These are phyloP conservation scores for Ondatra zibethicus DNA, from an alignment of 2,113 vertebrate species.

Conservation along the genomic window DNA sequence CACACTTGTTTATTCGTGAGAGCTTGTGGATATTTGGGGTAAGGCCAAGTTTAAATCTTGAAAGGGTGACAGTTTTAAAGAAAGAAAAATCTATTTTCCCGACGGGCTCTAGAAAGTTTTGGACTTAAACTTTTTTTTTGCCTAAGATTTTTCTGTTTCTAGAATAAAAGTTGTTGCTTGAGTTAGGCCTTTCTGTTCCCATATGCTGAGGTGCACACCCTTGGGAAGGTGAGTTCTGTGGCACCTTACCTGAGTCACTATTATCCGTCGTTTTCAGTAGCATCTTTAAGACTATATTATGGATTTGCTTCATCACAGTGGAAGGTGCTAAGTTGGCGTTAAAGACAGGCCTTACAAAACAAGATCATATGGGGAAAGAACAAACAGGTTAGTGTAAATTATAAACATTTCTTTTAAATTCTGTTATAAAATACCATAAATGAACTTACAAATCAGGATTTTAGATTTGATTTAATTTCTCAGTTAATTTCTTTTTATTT, in stretches of 20 bases:
- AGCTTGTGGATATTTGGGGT: conserved; percentile 32
- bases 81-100: conserved; percentile 27
- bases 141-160: conserved; percentile 37
- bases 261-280: background rate
- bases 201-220: background rate
- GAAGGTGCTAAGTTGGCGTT: conserved; percentile 37
- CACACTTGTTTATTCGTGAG: background rate
- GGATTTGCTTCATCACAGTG: background rate
- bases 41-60: conserved; percentile 53
- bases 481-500: conserved; percentile 46
- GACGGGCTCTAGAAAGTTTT: conserved; percentile 2
- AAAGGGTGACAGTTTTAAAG: conserved; percentile 48
- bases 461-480: conserved; percentile 55
- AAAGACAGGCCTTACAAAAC: conserved; percentile 30
- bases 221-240: background rate
- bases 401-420: conserved; percentile 59
- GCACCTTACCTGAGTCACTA: background rate
- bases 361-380: background rate
- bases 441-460: conserved; percentile 59
- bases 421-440: conserved; percentile 53
- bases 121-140: background rate
- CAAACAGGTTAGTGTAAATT: conserved; percentile 1
- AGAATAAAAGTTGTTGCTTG: conserved; percentile 30
- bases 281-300: background rate
- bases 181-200: background rate